Conservation (phyloP, 2,797 vertebrate species). For the Phoxinus dragarum region DNA sequence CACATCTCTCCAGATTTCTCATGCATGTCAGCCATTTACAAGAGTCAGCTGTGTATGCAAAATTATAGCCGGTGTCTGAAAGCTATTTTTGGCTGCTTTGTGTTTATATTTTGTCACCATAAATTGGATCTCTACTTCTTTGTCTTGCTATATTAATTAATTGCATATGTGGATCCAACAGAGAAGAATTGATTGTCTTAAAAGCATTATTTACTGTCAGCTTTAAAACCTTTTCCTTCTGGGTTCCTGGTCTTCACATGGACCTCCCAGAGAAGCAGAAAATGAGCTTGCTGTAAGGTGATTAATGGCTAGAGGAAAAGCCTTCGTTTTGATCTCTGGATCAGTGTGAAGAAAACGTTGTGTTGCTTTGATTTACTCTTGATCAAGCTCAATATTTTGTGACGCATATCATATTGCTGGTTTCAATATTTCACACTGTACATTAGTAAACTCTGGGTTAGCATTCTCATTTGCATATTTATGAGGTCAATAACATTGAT, state of each 20-base stretch:
- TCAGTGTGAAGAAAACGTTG: slow-evolving; percentile 3
- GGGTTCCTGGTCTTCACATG: slow-evolving; percentile 42
- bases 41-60: not conserved
- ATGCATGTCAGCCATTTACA: not conserved
- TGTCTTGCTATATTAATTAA: slow-evolving; percentile 44
- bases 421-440: not conserved
- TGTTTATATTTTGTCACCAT: not conserved
- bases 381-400: slow-evolving; percentile 1
- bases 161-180: slow-evolving; percentile 34
- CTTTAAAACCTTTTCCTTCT: slow-evolving; percentile 19
- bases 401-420: not conserved
- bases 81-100: not conserved
- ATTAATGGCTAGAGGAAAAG: slow-evolving; percentile 56
- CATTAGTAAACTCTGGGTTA: slow-evolving; percentile 6
- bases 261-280: slow-evolving; percentile 51
- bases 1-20: slow-evolving; percentile 10
- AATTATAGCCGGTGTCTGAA: not conserved
- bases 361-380: slow-evolving; percentile 18
- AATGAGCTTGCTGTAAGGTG: slow-evolving; percentile 54
- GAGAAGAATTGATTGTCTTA: slow-evolving; percentile 46
- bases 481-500: not conserved
- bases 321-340: slow-evolving; percentile 20
- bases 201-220: slow-evolving; percentile 36
- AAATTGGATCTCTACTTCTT: not conserved
- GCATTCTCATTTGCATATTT: not conserved